Conservation (phyloP, 1,140 invertebrate species). For the Zaprionus africanus region DNA sequence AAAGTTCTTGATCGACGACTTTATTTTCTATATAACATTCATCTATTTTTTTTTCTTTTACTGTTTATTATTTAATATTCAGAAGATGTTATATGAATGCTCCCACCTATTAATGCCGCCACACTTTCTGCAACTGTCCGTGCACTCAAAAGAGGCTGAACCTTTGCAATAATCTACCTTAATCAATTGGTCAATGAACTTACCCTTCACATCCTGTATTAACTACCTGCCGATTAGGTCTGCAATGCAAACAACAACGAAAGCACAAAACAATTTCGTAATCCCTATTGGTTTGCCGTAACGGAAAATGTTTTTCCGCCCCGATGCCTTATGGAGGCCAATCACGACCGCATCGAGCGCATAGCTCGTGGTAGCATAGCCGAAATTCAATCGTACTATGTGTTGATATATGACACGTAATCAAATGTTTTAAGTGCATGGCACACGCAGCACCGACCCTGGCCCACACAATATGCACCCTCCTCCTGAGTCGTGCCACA, state of each 20-base stretch:
- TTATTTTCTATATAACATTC: too few relatives aligned
- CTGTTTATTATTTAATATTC: too few relatives aligned
- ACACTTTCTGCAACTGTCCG: too few relatives aligned
- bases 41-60: too few relatives aligned
- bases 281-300: neutral
- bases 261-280: neutral
- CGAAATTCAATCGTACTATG: conserved; percentile 75
- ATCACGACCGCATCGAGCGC: conserved; percentile 48
- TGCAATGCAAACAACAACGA: neutral
- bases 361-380: conserved; percentile 24
- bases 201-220: neutral
- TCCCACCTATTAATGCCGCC: too few relatives aligned
- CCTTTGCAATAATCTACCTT: neutral
- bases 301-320: neutral
- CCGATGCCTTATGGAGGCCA: conserved; percentile 53
- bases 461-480: conserved; percentile 23
- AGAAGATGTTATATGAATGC: too few relatives aligned
- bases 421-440: conserved; percentile 77
- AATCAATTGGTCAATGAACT: neutral
- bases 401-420: conserved; percentile 82
- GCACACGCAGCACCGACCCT: conserved; percentile 63
- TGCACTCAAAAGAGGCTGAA: too few relatives aligned
- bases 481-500: neutral
- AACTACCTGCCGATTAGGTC: neutral
- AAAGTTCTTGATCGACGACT: too few relatives aligned